Base-by-base conservation (phyloP, 2,888 invertebrate genomes). In the Rhagonycha fulva region DNA sequence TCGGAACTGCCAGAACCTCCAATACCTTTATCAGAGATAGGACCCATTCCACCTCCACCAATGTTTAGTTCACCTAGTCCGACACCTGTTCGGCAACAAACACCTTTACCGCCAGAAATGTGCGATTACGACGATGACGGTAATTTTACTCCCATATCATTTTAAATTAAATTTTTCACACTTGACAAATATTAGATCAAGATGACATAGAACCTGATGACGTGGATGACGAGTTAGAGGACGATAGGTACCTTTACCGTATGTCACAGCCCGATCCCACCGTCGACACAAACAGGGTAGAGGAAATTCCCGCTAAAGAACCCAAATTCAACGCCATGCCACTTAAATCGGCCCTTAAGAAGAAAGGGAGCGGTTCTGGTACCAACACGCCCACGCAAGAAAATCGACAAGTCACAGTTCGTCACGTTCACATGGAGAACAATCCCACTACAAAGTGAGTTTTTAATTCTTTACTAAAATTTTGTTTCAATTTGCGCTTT, bases 1-100 rank as follows among this genome's bases (percentile, higher is more conserved):
- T 95, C 95, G 82, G 96, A 96, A 87, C 90, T 96, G 86, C 96
- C 96, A 82, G 96, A 96, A 89, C 96, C 96, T 82, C 96, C 96
- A 82, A 96, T 97, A 86, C 96, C 96, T 74, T 90, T 97, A 80
- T 96, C 96, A 81, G 97, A 97, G 86, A 97, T 97, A 88, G 97
- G 97, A 80, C 97, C 96, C 81, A 88, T 88, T 76, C 88, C 88
- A 26, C 97, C 97, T 84, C 97, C 97, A 85, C 97, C 97, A 82
- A 97, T 97, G 97, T 97, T 97, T 91, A 96, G 96, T 88, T 96
- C 96, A 84, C 95, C 95, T 81, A 95, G 94, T 88, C 95, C 94
- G 80, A 91, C 94, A 82, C 88, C 91, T 79, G 88, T 89, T 81
- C 89, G 91, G 83, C 90, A 89, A 82, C 90, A 89, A 82, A 84